A percentile compares a stretch with the other conserved stretches of the same genome.
Evolutionary conservation across 2,888 invertebrate genomes (phyloP).

Genomic region (Troides helena): DNA sequence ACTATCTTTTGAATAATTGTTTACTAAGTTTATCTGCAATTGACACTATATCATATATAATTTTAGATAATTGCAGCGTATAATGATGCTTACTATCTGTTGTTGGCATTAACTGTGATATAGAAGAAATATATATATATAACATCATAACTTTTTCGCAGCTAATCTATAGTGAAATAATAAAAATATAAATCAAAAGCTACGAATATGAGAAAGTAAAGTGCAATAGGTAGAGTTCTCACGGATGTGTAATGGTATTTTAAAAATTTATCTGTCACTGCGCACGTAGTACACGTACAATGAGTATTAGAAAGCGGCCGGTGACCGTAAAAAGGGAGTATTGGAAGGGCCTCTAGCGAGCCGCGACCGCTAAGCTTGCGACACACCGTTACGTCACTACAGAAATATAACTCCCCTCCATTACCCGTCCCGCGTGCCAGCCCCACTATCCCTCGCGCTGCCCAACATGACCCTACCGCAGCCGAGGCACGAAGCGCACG

Average conservation of each 20-base stretch:
- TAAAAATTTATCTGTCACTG: slow-evolving; percentile 52
- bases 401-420: slow-evolving; percentile 53
- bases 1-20: neutral
- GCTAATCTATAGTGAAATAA: neutral
- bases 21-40: slow-evolving; percentile 19
- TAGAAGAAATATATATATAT: neutral
- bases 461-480: slow-evolving; percentile 38
- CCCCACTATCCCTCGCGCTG: slow-evolving; percentile 39
- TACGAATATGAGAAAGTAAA: slow-evolving; percentile 37
- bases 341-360: slow-evolving; percentile 57
- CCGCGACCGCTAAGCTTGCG: slow-evolving; percentile 51
- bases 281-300: slow-evolving; percentile 67
- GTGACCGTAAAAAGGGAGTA: slow-evolving; percentile 76
- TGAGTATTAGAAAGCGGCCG: slow-evolving; percentile 74
- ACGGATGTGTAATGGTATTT: slow-evolving; percentile 62
- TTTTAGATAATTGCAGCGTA: slow-evolving; percentile 22
- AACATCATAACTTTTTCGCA: too few species aligned
- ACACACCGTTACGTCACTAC: slow-evolving; percentile 72
- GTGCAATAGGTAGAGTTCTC: slow-evolving; percentile 53
- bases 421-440: slow-evolving; percentile 23
- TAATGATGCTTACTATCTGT: slow-evolving; percentile 13
- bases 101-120: neutral
- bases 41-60: slow-evolving; percentile 22
- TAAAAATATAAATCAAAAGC: neutral
- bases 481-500: slow-evolving; percentile 14